Percentiles rank a stretch among this genome's conserved stretches.
phyloP scores from a whole-genome alignment of 30 jellyfish, hydroid and myxozoan genomes.

The Aurelia aurita region DNA sequence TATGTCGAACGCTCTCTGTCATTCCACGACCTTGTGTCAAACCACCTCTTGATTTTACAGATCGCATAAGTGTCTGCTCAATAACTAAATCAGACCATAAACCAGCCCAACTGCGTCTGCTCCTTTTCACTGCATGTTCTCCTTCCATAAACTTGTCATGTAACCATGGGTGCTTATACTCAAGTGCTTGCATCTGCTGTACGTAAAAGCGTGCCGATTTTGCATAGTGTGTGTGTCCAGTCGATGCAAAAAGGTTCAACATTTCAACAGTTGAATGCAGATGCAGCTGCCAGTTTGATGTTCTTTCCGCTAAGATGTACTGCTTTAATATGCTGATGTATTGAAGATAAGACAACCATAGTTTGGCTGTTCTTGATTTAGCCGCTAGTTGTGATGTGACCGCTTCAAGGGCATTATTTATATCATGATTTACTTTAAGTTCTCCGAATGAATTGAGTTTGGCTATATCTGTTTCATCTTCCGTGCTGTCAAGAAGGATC shows the following conservation, averaged over 20 bases:
- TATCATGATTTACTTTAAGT: too few species aligned
- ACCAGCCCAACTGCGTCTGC: slow-evolving; percentile 70
- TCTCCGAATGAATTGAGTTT: too few species aligned
- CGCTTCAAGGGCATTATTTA: too few species aligned
- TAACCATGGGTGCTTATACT: slow-evolving; percentile 47
- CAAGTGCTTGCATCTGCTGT: slow-evolving; percentile 52
- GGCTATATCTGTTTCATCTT: too few species aligned
- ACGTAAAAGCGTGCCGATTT: slow-evolving; percentile 52
- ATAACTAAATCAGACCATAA: slow-evolving; percentile 75
- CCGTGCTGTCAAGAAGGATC: too few species aligned
- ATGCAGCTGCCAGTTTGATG: slow-evolving; percentile 75
- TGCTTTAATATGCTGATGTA: slow-evolving; percentile 60
- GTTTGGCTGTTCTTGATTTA: slow-evolving; percentile 66
- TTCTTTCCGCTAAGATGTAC: slow-evolving; percentile 76
- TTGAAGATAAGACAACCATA: slow-evolving; percentile 56
- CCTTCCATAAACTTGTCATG: slow-evolving; percentile 60
- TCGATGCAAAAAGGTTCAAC: slow-evolving; percentile 80
- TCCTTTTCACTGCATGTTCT: slow-evolving; percentile 62
- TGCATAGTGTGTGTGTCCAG: slow-evolving; percentile 79
- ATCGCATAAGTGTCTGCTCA: slow-evolving; percentile 64
- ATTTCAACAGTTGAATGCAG: slow-evolving; percentile 48
- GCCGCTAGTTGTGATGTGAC: neutral
- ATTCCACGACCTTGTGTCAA: slow-evolving; percentile 74
- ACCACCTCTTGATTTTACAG: slow-evolving; percentile 66
- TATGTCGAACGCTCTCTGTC: slow-evolving; percentile 25